These are phyloP conservation scores for Ibycter americanus DNA, from an alignment of 2,797 vertebrate species.

Conservation along the genomic window DNA sequence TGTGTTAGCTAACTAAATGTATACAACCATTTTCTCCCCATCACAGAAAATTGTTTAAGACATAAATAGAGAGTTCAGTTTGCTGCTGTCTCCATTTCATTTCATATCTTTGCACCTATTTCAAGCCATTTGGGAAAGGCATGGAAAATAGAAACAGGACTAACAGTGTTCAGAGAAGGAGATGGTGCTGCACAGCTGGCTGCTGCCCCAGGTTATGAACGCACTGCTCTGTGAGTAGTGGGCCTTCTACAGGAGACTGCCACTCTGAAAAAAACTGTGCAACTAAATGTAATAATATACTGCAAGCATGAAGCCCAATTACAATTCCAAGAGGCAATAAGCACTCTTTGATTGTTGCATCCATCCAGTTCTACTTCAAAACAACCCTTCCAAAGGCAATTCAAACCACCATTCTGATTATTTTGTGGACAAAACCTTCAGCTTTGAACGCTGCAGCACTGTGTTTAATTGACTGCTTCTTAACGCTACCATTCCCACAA, in stretches of 20 bases:
- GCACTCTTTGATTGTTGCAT: neutral
- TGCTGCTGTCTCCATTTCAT: neutral
- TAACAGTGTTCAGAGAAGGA: neutral
- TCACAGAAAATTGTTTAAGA: neutral
- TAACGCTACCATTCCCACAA: neutral
- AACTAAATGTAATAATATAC: too few relatives aligned
- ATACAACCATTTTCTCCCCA: neutral
- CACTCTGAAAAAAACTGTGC: neutral
- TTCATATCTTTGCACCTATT: neutral
- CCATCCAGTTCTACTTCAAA: neutral
- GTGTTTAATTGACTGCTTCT: neutral
- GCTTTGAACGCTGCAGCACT: neutral
- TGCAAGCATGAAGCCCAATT: neutral
- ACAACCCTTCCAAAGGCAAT: neutral
- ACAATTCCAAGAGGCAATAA: neutral
- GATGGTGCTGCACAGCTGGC: neutral
- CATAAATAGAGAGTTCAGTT: neutral
- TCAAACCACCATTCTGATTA: neutral
- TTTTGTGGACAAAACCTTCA: neutral
- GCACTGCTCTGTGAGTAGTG: rapidly evolving
- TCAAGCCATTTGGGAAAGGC: neutral
- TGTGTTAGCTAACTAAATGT: neutral
- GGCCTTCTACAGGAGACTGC: neutral
- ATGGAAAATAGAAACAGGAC: neutral
- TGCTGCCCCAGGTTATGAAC: neutral